Evolutionary conservation across 2,888 invertebrate genomes (phyloP).

Genomic region (Elmis aenea): DNA sequence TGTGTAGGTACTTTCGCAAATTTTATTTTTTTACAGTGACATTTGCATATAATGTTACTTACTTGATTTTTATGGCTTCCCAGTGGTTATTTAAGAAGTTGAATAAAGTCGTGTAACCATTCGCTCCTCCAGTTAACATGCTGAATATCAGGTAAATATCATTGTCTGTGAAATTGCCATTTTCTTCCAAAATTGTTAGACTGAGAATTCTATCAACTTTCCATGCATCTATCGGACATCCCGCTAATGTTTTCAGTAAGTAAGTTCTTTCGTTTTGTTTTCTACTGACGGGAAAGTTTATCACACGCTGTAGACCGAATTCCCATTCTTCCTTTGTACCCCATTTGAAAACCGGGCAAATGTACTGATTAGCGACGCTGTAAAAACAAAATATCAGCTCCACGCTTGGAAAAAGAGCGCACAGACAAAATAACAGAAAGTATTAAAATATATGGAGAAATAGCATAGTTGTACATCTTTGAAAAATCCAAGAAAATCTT

Average conservation of each 20-base stretch:
- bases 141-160: slow-evolving; percentile 71
- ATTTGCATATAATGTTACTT: too few relatives aligned
- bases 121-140: slow-evolving; percentile 66
- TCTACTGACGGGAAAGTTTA: slow-evolving; percentile 66
- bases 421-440: slow-evolving; percentile 5
- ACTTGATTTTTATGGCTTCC: slow-evolving; percentile 63
- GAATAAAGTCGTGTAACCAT: slow-evolving; percentile 68
- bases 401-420: too few relatives aligned
- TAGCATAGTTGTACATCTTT: not conserved
- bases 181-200: slow-evolving; percentile 63
- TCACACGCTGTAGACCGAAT: slow-evolving; percentile 71
- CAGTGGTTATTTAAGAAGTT: slow-evolving; percentile 68
- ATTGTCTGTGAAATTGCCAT: slow-evolving; percentile 70
- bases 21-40: too few relatives aligned
- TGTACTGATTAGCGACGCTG: slow-evolving; percentile 69
- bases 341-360: slow-evolving; percentile 80
- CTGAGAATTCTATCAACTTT: slow-evolving; percentile 66
- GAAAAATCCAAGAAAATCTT: too few relatives aligned
- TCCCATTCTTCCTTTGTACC: slow-evolving; percentile 77
- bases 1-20: too few relatives aligned
- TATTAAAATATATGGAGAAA: not conserved
- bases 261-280: slow-evolving; percentile 72
- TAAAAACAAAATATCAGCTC: too few relatives aligned
- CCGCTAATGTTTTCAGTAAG: slow-evolving; percentile 70
- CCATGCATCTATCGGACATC: slow-evolving; percentile 67